Evolutionary conservation across 92 coral and sea anemone species (phyloP).

Genomic region (Heteractis magnifica): DNA sequence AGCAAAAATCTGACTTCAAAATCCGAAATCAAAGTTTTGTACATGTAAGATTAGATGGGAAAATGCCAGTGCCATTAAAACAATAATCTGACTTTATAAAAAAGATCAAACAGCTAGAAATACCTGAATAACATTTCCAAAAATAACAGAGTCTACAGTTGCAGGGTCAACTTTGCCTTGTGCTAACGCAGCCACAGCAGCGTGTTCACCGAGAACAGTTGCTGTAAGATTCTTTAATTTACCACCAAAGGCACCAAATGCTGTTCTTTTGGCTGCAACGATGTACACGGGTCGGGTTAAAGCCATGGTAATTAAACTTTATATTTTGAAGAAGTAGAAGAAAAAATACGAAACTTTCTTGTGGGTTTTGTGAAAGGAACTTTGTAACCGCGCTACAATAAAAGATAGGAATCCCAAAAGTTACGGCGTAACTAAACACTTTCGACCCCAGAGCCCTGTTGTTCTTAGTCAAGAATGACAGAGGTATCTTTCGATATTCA

Average conservation of each 20-base stretch:
- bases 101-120: neutral
- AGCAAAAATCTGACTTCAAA: too few species aligned
- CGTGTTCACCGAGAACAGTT: slow-evolving; percentile 86
- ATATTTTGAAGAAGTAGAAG: too few species aligned
- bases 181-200: slow-evolving; percentile 78
- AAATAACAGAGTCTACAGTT: slow-evolving; percentile 83
- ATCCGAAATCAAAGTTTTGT: too few species aligned
- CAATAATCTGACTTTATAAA: neutral
- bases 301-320: slow-evolving; percentile 41
- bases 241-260: slow-evolving; percentile 98
- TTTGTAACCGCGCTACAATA: too few species aligned
- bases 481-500: too few species aligned
- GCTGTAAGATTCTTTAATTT: slow-evolving; percentile 76
- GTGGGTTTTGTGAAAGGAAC: too few species aligned
- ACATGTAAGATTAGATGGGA: neutral
- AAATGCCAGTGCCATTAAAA: neutral
- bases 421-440: too few species aligned
- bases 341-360: too few species aligned
- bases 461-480: too few species aligned
- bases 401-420: too few species aligned
- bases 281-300: slow-evolving; percentile 87
- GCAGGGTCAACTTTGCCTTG: slow-evolving; percentile 91
- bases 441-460: too few species aligned
- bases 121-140: slow-evolving; percentile 98
- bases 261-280: slow-evolving; percentile 96